Base-by-base conservation (phyloP, 2,888 invertebrate species). In the Trichopoda pennipes region DNA sequence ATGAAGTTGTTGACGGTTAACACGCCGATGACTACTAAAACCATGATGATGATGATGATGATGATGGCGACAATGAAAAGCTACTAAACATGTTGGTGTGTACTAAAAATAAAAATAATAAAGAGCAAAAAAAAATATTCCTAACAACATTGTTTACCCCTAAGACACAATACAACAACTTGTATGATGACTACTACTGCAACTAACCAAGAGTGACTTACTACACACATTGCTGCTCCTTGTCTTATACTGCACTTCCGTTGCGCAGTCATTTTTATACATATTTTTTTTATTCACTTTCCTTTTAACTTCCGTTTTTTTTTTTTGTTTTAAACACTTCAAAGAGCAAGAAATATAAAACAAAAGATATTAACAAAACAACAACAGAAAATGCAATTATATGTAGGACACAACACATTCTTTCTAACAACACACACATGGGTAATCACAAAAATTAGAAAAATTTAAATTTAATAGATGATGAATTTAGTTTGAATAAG, bases 181-280 rank as follows among this genome's bases (percentile, higher is more conserved):
- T 53, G 3, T 47, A 44, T 4, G 16, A 32, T 17, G 58, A n/a
- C 38, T 79, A n/a, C 38, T 79, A 21, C 28, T 28, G 49, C 58
- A 72, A 56, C 66, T 49, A 16, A 53, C 23, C 44, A 66, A 66
- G 44, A 66, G 74, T 75, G 66, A 70, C 69, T 78, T 78, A n/a
- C n/a, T n/a, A n/a, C n/a, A 81, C 74, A 81, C 58, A 74, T 44
- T 77, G 60, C 7, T 49, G 60, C 38, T 44, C 60, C 28, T 69
- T 69, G 35, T 68, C 72, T 60, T 66, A 70, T 49, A 79, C 82
- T 79, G 79, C 75, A 82, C 75, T 82, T 82, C 79, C 82, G 82
- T 82, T 64, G 82, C 70, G 70, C 79, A 82, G 82, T 75, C 75
- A 82, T 82, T 82, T 82, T 61, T 21, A 55, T 60, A 42, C 17